Conservation (phyloP, 2,797 vertebrate genomes). For the Pristis pectinata region DNA sequence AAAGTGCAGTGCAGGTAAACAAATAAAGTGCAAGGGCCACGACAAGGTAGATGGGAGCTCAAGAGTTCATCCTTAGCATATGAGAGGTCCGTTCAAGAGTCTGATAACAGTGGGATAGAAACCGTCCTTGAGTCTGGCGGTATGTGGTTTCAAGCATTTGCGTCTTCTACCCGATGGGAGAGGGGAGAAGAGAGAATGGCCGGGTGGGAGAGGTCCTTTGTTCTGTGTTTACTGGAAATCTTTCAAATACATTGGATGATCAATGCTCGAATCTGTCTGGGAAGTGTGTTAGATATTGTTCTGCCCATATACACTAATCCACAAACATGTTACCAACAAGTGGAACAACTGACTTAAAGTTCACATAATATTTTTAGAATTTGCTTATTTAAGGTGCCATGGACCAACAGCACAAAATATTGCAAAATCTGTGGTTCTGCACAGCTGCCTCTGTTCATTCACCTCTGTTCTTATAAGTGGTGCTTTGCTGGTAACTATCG, state of each 20-base stretch:
- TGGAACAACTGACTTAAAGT: neutral
- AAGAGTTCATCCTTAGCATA: no score
- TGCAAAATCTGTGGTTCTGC: neutral
- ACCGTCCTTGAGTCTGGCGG: no score
- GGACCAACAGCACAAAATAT: neutral
- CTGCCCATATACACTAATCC: neutral
- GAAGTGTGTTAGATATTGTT: neutral
- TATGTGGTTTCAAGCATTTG: no score
- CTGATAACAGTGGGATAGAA: no score
- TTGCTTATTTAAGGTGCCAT: neutral
- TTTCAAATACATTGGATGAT: neutral
- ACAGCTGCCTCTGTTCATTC: no score
- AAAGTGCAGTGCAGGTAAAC: no score
- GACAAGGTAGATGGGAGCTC: no score
- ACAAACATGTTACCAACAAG: neutral
- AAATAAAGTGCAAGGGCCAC: no score
- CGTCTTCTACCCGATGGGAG: no score
- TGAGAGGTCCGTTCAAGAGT: no score
- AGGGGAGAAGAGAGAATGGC: no score
- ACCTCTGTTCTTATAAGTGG: neutral
- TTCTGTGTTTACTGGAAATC: neutral
- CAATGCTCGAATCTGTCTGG: neutral
- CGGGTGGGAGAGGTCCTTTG: no score
- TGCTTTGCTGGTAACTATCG: neutral
- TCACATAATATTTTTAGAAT: neutral